Evolutionary conservation across 2,888 invertebrate species (phyloP), one percentile per base, ranked within the genome.

Genomic region (Incurvaria masculella): DNA sequence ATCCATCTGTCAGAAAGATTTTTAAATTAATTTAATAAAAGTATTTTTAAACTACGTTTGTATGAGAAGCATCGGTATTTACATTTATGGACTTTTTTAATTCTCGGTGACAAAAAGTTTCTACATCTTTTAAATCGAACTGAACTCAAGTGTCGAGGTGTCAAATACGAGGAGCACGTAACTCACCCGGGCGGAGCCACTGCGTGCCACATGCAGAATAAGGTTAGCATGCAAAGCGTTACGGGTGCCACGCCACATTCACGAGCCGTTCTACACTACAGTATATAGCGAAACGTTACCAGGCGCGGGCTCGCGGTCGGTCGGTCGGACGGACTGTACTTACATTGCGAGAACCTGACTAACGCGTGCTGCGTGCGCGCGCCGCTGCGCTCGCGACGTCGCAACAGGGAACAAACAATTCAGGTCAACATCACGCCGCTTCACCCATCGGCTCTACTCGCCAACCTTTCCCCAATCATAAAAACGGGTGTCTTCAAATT

Each of bases 301-400:
- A 10, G 2, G 3, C 42, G 16, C 21, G 39, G 39, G 8, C 46
- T 21, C 46, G 58, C 53, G 52, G 49, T 48, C 49, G 46, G 52
- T 27, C 21, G 53, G 54, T 46, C 46, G 48, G 26, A 8, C 26
- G n/a, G 17, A 33, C 42, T 50, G 72, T 90, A 92, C 92, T 92
- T 89, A 92, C 91, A 92, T 86, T 87, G 87, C 74, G 89, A 88
- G 79, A 92, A 86, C 69, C 88, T 84, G 83, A 88, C 89, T 85
- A 92, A 86, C 74, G 91, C 92, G 88, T 91, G 91, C 87, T 91
- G 86, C 78, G 90, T 84, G 91, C 87, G 79, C 63, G 53, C 52
- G 14, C 45, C 33, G 8, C 33, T 33, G 33, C 14, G 33, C 14
- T 33, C 51, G 49, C 49, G 47, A 49, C 43, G 54, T 49, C 49